phyloP scores from a whole-genome alignment of 2,888 invertebrate genomes.

The Drosophila aldrichi region DNA sequence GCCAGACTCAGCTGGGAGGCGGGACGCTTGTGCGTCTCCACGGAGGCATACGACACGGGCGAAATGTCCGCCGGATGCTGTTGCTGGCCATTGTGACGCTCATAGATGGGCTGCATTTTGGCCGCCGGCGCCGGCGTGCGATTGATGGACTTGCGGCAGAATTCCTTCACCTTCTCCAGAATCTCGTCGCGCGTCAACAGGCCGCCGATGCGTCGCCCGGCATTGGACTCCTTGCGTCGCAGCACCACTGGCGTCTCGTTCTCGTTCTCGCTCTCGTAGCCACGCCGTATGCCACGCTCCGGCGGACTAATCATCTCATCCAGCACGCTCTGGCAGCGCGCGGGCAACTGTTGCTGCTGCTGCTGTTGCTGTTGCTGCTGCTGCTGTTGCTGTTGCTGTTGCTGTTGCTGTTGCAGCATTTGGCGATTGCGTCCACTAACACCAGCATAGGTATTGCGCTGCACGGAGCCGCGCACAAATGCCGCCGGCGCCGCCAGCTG shows the following conservation, averaged over 20 bases:
- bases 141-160: slow-evolving; percentile 84
- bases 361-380: slow-evolving; percentile 19
- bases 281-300: slow-evolving; percentile 42
- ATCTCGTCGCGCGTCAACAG: slow-evolving; percentile 83
- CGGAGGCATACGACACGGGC: slow-evolving; percentile 84
- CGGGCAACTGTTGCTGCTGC: slow-evolving; percentile 49
- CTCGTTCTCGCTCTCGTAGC: slow-evolving; percentile 77
- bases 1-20: slow-evolving; percentile 64
- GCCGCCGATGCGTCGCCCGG: slow-evolving; percentile 70
- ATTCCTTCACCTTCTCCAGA: slow-evolving; percentile 84
- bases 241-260: slow-evolving; percentile 74
- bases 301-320: slow-evolving; percentile 71
- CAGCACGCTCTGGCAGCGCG: slow-evolving; percentile 84
- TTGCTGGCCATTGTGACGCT: slow-evolving; percentile 42
- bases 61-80: slow-evolving; percentile 75
- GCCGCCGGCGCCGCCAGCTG: slow-evolving; percentile 29
- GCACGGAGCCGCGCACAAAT: slow-evolving; percentile 82
- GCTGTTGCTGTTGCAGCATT: slow-evolving; percentile 49
- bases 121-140: slow-evolving; percentile 71
- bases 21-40: slow-evolving; percentile 79
- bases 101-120: slow-evolving; percentile 68
- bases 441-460: slow-evolving; percentile 83
- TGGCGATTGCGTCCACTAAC: slow-evolving; percentile 75
- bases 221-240: slow-evolving; percentile 51
- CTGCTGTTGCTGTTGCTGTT: slow-evolving; percentile 9